Base-by-base conservation (phyloP, 2,797 vertebrate species). In the Dendrocincla fuliginosa region DNA sequence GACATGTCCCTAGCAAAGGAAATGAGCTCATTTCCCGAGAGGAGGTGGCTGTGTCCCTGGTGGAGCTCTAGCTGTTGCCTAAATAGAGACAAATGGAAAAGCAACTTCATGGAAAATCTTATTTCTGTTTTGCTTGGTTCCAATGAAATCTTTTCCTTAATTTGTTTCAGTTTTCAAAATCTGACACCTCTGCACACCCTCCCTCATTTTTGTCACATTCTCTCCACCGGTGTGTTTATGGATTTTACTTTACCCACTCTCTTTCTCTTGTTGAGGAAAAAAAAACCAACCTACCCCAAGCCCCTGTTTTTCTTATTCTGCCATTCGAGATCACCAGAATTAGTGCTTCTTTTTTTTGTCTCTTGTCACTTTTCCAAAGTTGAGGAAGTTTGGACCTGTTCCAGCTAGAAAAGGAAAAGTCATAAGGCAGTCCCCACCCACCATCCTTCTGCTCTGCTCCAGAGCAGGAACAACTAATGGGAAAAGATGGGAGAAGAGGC, bases 351-450 rank as follows among this genome's bases (percentile, higher is more conserved):
- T 84, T 90, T 85, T 92, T 82, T 41, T 56, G 32, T 81, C 63
- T 63, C 59, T 76, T 96, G 94, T 94, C 70, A 30, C 52, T 94
- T 96, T 93, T 95, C 96, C 96, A 94, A 64, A 96, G 70, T 90
- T 94, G 67, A 93, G 93, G 89, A 97, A 95, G 87, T 88, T 87
- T 95, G 96, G 94, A 87, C 39, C 16, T 1, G 1, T 70, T 93
- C 95, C 94, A 95, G 67, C 18, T 49, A 75, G 74, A 81, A 96
- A 96, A 65, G 92, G 89, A 96, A 96, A 96, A 95, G 89, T 96
- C 96, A 95, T 85, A 88, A 95, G 93, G 94, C 94, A 86, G 91
- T 81, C 85, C 44, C 87, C 93, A 93, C 95, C 95, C 88, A 96
- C 94, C 92, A 90, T 95, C 95, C 91, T 95, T 96, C 95, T 96